Evolutionary conservation across 2,888 invertebrate genomes (phyloP).

Genomic region (Iphiclides podalirius): DNA sequence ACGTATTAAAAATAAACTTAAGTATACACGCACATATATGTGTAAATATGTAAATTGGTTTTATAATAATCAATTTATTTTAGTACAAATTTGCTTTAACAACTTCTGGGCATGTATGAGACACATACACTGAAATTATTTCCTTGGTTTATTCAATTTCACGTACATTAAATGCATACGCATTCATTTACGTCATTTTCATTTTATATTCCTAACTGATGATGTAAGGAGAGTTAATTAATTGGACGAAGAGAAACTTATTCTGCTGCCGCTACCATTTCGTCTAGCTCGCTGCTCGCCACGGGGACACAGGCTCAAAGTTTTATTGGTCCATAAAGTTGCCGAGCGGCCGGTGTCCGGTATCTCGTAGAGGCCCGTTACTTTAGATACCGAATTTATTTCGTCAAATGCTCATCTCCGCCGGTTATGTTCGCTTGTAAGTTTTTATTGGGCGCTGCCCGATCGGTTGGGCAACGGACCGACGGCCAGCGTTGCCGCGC

Average conservation of each 20-base stretch:
- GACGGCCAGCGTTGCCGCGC: not conserved
- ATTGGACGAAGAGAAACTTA: conserved; percentile 18
- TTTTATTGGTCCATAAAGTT: conserved; percentile 66
- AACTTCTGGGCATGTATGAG: too few relatives aligned
- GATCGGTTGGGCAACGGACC: conserved; percentile 16
- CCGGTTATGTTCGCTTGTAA: conserved; percentile 25
- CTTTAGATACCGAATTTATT: conserved; percentile 57
- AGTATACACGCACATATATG: too few relatives aligned
- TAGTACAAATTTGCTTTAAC: too few relatives aligned
- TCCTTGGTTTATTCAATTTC: too few relatives aligned
- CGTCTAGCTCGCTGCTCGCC: conserved; percentile 36
- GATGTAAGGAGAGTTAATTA: too few relatives aligned
- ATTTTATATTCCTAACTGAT: too few relatives aligned
- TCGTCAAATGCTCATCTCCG: conserved; percentile 48
- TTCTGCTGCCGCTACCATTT: conserved; percentile 45
- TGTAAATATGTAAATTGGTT: too few relatives aligned
- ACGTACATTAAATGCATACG: too few relatives aligned
- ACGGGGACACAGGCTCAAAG: conserved; percentile 59
- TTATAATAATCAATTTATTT: too few relatives aligned
- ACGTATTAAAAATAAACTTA: too few relatives aligned
- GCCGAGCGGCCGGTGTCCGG: conserved; percentile 54
- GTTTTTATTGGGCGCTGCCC: conserved; percentile 21
- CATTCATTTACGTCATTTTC: too few relatives aligned
- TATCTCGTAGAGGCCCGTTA: conserved; percentile 44
- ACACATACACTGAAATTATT: too few relatives aligned